phyloP scores from a whole-genome alignment of 2,113 vertebrate genomes.

The Hippocampus comes region DNA sequence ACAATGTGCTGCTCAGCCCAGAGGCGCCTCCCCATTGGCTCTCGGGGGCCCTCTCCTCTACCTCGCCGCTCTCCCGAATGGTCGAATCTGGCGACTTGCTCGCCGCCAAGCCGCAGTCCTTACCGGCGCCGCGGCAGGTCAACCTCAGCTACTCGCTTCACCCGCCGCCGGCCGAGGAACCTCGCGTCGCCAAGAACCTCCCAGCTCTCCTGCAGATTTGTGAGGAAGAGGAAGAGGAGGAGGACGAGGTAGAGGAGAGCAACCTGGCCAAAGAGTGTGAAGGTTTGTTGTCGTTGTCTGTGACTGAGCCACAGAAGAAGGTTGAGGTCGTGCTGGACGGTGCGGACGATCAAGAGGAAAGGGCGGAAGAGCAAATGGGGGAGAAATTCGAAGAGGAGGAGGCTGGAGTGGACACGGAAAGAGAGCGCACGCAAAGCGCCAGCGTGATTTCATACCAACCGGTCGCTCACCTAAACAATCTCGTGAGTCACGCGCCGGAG shows the following conservation, averaged over 20 bases:
- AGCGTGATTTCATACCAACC: conserved; percentile 61
- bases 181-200: conserved; percentile 69
- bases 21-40: conserved; percentile 61
- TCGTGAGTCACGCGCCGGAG: conserved; percentile 12
- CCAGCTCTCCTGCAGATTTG: conserved; percentile 81
- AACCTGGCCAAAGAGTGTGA: conserved; percentile 6
- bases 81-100: conserved; percentile 70
- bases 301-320: conserved; percentile 15
- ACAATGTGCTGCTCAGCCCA: conserved; percentile 71
- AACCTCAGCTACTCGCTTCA: conserved; percentile 48
- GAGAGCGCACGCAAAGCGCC: background rate
- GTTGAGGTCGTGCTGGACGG: conserved; percentile 7
- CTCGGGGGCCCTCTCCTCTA: conserved; percentile 52
- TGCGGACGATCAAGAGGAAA: conserved; percentile 30
- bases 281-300: background rate
- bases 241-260: conserved; percentile 55
- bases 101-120: conserved; percentile 50
- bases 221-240: conserved; percentile 82
- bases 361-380: background rate
- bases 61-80: conserved; percentile 49
- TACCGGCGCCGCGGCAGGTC: conserved; percentile 51
- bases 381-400: conserved; percentile 16
- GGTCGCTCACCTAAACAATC: conserved; percentile 32
- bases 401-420: conserved; percentile 9
- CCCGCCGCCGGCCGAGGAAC: conserved; percentile 54